These are phyloP conservation scores for Planococcus citri DNA, from an alignment of 1,140 invertebrate species.

Conservation along the genomic window DNA sequence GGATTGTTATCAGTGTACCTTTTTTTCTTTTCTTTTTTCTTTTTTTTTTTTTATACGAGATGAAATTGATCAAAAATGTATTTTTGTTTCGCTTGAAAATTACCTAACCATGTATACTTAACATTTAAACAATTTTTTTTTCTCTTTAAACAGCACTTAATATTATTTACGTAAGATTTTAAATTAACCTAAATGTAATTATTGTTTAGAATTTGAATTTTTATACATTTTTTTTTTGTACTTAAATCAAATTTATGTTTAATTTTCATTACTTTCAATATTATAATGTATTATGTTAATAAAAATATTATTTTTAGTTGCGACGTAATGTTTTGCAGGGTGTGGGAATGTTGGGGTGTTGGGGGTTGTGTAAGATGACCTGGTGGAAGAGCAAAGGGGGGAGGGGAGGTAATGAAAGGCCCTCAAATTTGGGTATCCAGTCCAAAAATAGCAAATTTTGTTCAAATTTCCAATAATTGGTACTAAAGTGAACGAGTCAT, in stretches of 20 bases:
- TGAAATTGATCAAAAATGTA: neutral
- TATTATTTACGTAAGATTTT: constrained; percentile 12
- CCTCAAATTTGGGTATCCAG: too few species aligned
- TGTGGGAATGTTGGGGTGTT: too few species aligned
- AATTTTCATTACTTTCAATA: constrained; percentile 21
- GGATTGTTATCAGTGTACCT: too few species aligned
- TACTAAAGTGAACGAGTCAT: too few species aligned
- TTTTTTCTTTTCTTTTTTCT: too few species aligned
- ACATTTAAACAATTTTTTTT: constrained; percentile 9
- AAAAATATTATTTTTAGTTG: constrained; percentile 8
- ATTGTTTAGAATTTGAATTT: neutral
- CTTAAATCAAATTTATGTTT: constrained; percentile 20
- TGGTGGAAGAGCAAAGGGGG: too few species aligned
- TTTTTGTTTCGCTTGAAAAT: neutral
- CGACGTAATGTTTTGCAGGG: neutral
- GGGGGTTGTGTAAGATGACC: too few species aligned
- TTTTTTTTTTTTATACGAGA: too few species aligned
- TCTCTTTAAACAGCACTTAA: constrained; percentile 10
- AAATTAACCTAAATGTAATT: constrained; percentile 11
- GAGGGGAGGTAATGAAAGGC: too few species aligned
- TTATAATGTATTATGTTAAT: constrained; percentile 19
- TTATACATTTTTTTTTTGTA: constrained; percentile 12
- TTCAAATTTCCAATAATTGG: too few species aligned
- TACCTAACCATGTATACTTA: constrained; percentile 4
- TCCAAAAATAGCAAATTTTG: too few species aligned